Evolutionary conservation across 2,113 vertebrate genomes (phyloP).

Genomic region (Alethe castanea): DNA sequence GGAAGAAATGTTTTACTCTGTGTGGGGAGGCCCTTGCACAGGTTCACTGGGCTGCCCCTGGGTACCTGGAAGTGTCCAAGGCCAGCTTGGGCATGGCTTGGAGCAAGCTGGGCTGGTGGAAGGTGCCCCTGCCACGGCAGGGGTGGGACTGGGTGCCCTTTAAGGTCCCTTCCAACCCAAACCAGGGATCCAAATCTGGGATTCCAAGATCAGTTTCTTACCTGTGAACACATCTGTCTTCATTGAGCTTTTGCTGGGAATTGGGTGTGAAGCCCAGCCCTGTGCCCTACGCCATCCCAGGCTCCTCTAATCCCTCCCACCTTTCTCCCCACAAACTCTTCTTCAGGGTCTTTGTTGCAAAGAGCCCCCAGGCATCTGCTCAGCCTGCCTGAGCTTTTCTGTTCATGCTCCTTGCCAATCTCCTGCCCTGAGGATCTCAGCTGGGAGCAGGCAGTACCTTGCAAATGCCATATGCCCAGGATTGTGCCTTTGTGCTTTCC

Average conservation of each 20-base stretch:
- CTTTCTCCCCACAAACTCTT: background rate
- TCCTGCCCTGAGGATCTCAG: background rate
- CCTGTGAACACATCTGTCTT: background rate
- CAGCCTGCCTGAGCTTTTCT: background rate
- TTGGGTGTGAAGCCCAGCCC: background rate
- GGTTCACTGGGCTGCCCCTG: background rate
- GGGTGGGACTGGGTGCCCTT: accelerated
- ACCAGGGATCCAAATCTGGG: too few species aligned
- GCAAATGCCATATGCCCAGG: background rate
- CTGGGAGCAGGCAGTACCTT: background rate
- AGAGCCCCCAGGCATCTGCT: background rate
- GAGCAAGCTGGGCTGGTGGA: accelerated
- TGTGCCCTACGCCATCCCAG: background rate
- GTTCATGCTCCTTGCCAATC: background rate
- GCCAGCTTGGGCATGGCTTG: accelerated
- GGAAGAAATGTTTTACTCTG: background rate
- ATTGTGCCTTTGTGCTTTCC: background rate
- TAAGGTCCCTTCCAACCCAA: background rate
- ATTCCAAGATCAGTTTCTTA: background rate
- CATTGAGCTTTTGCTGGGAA: background rate
- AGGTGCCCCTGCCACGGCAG: background rate
- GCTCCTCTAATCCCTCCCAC: background rate
- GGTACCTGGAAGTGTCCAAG: background rate
- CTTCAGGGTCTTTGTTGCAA: background rate
- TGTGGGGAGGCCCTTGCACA: background rate